Evolutionary conservation across 2,113 vertebrate genomes (phyloP).

Genomic region (Nothoprocta perdicaria): DNA sequence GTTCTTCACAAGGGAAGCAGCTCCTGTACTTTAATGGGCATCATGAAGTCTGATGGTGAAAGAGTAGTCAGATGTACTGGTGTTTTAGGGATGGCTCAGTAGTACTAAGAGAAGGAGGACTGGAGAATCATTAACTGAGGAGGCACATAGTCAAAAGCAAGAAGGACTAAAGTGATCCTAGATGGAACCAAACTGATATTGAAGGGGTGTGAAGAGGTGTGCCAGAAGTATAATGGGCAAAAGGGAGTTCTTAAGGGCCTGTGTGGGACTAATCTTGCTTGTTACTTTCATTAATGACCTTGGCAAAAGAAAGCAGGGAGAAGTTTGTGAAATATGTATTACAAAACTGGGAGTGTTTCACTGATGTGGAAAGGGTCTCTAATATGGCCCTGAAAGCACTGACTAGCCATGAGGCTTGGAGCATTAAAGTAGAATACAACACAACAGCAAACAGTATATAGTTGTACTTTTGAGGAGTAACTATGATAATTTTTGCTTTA

Average conservation of each 20-base stretch:
- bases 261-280: rapidly evolving
- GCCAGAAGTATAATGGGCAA: not conserved
- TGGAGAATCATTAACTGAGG: not conserved
- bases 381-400: rapidly evolving
- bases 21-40: not conserved
- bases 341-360: rapidly evolving
- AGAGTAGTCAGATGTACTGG: not conserved
- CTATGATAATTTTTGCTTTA: not conserved
- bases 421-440: rapidly evolving
- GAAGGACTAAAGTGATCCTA: not conserved
- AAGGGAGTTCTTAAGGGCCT: not conserved
- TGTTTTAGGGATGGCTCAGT: not conserved
- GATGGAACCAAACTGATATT: rapidly evolving
- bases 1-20: not conserved
- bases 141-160: not conserved
- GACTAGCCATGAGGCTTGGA: not conserved
- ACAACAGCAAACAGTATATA: rapidly evolving
- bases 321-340: rapidly evolving
- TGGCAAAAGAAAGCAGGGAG: not conserved
- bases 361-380: not conserved
- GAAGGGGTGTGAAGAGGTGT: rapidly evolving
- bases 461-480: not conserved
- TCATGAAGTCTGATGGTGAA: not conserved
- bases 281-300: rapidly evolving
- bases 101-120: not conserved